These are phyloP conservation scores for Callimorpha dominula DNA, from an alignment of 2,888 invertebrate species.

Conservation along the genomic window DNA sequence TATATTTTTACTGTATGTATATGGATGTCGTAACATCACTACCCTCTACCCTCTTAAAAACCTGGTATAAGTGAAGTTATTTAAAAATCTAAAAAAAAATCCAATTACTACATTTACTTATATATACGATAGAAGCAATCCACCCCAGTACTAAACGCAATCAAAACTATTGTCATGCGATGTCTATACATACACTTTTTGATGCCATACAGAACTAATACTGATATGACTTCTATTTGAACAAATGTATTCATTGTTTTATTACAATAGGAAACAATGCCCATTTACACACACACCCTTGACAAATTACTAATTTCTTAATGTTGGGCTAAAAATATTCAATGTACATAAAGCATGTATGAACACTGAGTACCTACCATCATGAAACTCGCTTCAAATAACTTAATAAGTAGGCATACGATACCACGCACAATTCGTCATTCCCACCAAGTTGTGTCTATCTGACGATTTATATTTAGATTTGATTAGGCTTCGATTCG, in stretches of 20 bases:
- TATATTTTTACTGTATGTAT: no score
- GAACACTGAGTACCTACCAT: not conserved
- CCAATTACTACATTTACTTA: no score
- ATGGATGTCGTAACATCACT: no score
- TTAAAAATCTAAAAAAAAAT: no score
- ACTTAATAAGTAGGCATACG: constrained; percentile 15
- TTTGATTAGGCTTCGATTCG: constrained; percentile 4
- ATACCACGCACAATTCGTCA: constrained; percentile 12
- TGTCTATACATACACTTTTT: not conserved
- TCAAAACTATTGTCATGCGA: not conserved
- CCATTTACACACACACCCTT: not conserved
- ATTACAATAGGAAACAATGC: not conserved
- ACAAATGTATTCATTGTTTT: not conserved
- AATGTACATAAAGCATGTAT: not conserved
- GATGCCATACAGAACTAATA: not conserved
- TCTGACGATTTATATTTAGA: not conserved
- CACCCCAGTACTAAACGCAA: not conserved
- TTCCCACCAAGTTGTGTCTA: constrained; percentile 5
- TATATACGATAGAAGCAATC: not conserved
- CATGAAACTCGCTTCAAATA: not conserved
- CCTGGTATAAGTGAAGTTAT: no score
- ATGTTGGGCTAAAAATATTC: not conserved
- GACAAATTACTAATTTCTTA: not conserved
- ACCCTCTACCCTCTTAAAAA: no score
- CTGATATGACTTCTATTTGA: not conserved